A percentile compares a stretch with the other conserved stretches of the same genome.
phyloP scores from a whole-genome alignment of 1,140 invertebrate genomes.

The Ectropis grisescens region DNA sequence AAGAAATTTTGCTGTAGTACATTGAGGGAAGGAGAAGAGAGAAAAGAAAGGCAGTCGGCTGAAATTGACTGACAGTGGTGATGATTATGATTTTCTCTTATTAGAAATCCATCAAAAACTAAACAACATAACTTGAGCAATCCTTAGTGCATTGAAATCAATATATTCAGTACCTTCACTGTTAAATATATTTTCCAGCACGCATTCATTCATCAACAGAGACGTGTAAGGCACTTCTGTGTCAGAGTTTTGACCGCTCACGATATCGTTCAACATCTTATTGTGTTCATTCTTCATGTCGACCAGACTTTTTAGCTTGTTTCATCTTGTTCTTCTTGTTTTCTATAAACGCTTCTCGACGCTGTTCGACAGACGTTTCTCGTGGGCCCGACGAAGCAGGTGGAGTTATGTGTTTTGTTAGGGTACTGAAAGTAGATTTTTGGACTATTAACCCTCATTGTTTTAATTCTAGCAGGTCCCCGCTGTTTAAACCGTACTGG shows the following conservation, averaged over 20 bases:
- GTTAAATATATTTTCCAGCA: constrained; percentile 40
- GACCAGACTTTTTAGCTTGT: constrained; percentile 44
- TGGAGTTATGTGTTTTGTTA: constrained; percentile 67
- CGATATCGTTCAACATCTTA: constrained; percentile 29
- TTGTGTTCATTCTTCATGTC: constrained; percentile 48
- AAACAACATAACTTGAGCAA: too few relatives aligned
- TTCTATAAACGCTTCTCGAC: constrained; percentile 40
- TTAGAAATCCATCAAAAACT: too few relatives aligned
- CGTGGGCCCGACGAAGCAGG: constrained; percentile 40
- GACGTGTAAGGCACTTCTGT: constrained; percentile 59
- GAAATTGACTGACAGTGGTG: too few relatives aligned
- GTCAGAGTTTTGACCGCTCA: constrained; percentile 47
- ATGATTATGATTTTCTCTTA: too few relatives aligned
- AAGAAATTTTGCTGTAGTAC: too few relatives aligned
- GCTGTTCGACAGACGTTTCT: constrained; percentile 27
- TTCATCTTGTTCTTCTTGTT: constrained; percentile 56
- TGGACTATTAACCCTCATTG: too few relatives aligned
- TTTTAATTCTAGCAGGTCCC: too few relatives aligned
- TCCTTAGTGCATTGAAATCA: too few relatives aligned
- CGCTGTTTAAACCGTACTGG: too few relatives aligned
- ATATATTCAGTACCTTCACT: constrained; percentile 55
- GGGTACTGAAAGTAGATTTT: constrained; percentile 31
- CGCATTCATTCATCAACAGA: constrained; percentile 41
- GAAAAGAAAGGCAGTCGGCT: too few relatives aligned
- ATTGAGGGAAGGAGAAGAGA: too few relatives aligned